Base-by-base conservation (phyloP, 2,797 vertebrate genomes). In the Schizopygopsis pylzovi region DNA sequence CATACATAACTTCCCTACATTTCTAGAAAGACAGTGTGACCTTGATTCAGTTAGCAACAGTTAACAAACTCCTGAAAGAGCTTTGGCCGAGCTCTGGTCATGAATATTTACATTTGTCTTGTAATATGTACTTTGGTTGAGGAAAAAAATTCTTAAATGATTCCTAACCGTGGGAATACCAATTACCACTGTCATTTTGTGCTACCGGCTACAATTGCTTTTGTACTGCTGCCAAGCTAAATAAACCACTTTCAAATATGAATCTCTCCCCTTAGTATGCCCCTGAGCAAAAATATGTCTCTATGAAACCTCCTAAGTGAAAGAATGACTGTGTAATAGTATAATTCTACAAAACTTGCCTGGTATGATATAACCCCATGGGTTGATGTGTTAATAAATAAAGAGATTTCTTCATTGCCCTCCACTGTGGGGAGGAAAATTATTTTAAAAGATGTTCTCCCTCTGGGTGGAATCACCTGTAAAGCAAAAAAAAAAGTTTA, bases 341-440 rank as follows among this genome's bases (percentile, higher is more conserved):
- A 39, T 45, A 16, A 33, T 49, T 52, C 2, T 11, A 13, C 11
- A 54, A 4, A 73, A 94, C 94, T 95, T 89, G 98, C 98, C 95
- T 98, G 98, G 95, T 98, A 99, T 81, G 97, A 96, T 91, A 98
- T 93, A 86, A 98, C 91, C 92, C 98, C 98, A 72, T 99, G 95
- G 89, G 96, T 96, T 77, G 98, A 99, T 91, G 97, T 98, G 96
- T 99, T 99, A 96, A 99, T 98, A 98, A 98, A 99, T 97, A 99
- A 97, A 89, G 97, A 97, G 91, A 97, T 97, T 96, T 99, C 98
- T 93, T 97, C 93, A 93, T 90, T 98, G 94, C 98, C 98, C 94
- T 97, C 97, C 94, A 98, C 96, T 59, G 95, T 96, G 72, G 98
- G 98, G 92, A 99, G 95, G 94, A 99, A 99, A 93, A 99, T 95